Evolutionary conservation across 2,113 vertebrate genomes (phyloP).

Genomic region (Thermophis baileyi): DNA sequence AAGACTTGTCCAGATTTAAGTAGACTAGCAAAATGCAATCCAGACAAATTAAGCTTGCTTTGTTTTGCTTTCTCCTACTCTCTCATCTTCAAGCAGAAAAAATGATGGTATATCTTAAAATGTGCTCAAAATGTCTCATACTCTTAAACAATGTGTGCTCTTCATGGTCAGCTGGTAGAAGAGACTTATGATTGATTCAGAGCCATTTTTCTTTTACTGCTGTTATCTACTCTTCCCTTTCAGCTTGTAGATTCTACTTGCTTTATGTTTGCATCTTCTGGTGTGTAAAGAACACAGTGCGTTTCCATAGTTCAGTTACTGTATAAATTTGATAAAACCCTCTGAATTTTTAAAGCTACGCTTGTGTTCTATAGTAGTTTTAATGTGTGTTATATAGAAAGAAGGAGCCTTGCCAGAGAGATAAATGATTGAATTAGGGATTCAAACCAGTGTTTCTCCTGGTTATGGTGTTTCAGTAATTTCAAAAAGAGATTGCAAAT

Average conservation of each 20-base stretch:
- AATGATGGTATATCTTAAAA: neutral
- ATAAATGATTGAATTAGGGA: neutral
- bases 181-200: neutral
- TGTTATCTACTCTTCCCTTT: neutral
- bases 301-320: neutral
- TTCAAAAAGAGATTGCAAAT: neutral
- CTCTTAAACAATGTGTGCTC: neutral
- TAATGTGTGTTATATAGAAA: neutral
- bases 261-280: neutral
- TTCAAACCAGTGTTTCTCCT: neutral
- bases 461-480: neutral
- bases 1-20: neutral
- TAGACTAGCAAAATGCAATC: neutral
- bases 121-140: neutral
- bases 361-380: neutral
- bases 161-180: neutral
- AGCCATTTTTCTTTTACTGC: neutral
- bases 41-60: neutral
- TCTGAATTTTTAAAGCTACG: neutral
- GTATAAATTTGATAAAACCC: neutral
- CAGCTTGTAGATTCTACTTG: neutral
- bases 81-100: neutral
- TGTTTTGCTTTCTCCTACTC: neutral
- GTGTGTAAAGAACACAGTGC: neutral
- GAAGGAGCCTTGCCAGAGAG: neutral